phyloP scores from a whole-genome alignment of 35 echinoderm and acorn worm species.

The Ophiothrix spiculata region DNA sequence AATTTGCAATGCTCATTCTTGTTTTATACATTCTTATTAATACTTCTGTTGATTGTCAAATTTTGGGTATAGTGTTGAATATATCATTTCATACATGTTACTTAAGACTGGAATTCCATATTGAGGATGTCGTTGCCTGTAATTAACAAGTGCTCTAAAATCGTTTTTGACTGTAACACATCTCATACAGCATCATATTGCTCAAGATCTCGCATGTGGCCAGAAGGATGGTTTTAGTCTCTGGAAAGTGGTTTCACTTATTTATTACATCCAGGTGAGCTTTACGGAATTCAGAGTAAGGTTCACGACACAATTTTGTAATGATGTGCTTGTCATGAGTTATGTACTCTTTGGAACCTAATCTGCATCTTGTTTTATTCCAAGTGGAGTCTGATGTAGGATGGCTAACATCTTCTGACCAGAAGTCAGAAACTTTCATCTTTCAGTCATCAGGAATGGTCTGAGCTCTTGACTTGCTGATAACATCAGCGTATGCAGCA shows the following conservation, averaged over 20 bases:
- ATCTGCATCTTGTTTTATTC: background rate
- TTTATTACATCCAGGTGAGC: background rate
- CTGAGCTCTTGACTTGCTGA: background rate
- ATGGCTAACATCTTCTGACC: background rate
- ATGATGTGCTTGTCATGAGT: slow-evolving; percentile 6
- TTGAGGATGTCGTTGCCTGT: background rate
- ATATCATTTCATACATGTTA: background rate
- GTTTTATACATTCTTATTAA: background rate
- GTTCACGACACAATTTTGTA: too few species aligned
- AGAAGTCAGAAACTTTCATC: slow-evolving; percentile 4
- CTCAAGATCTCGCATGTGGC: background rate
- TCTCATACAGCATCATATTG: background rate
- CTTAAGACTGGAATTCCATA: background rate
- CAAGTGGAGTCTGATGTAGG: slow-evolving; percentile 1
- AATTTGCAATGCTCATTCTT: background rate
- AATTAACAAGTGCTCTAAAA: background rate
- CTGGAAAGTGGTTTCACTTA: background rate
- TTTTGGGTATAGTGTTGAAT: background rate
- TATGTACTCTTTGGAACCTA: background rate
- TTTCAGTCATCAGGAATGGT: slow-evolving; percentile 7
- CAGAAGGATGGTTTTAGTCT: background rate
- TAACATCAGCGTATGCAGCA: slow-evolving; percentile 1
- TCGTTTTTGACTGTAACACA: background rate
- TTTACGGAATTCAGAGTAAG: too few species aligned
- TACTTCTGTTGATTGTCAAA: background rate